Base-by-base conservation (phyloP, 2,888 invertebrate species). In the Polia nebulosa region DNA sequence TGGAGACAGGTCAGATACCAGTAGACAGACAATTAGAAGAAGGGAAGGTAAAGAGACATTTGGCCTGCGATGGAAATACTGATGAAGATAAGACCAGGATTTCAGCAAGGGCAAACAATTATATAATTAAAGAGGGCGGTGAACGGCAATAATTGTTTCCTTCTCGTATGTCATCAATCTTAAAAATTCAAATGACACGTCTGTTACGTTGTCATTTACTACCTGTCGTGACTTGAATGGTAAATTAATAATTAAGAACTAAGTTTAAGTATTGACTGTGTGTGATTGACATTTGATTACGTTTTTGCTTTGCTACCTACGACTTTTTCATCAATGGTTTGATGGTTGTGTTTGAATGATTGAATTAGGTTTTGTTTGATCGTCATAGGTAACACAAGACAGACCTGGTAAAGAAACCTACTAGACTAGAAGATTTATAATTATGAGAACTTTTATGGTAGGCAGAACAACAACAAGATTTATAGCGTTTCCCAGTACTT, bases 241-340 rank as follows among this genome's bases (percentile, higher is more conserved):
- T 44, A 36, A 56, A 25, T 45, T 34, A 67, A 45, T 27, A 5
- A 72, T n/a, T n/a, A n/a, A n/a, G n/a, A n/a, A n/a, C n/a, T n/a
- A n/a, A n/a, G n/a, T n/a, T n/a, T 44, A 49, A 32, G 1, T 27
- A 47, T 36, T 58, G 68, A 25, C 27, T 25, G 29, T 11, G 13
- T n/a, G 25, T 69, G 55, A 72, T 70, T 72, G 71, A 36, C 32
- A 55, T 39, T 59, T 47, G 52, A 72, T 72, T 67, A 57, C 17
- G n/a, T 51, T 34, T 41, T 44, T 49, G 41, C 39, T 32, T 52
- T 44, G n/a, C n/a, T n/a, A n/a, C n/a, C 36, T 11, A 17, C 1
- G 13, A 20, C n/a, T 41, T n/a, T n/a, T n/a, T 41, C n/a, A 64
- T 64, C 39, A 41, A 34, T 55, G 22, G 34, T 41, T n/a, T 47